Evolutionary conservation across 2,797 vertebrate species (phyloP), one percentile per base, ranked within the genome.

Genomic region (Erithacus rubecula): DNA sequence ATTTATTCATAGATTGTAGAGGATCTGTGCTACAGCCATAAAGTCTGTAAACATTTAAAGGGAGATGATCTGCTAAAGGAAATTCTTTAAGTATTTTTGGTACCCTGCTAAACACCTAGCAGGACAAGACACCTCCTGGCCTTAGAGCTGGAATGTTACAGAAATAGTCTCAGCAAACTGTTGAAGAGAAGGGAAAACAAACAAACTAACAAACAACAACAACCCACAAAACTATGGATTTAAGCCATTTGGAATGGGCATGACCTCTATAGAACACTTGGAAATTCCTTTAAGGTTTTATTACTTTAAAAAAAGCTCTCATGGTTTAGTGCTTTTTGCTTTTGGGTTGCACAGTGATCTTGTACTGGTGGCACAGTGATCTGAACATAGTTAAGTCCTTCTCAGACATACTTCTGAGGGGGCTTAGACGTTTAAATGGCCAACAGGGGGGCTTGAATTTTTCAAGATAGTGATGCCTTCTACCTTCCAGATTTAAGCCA

Each of bases 61-160:
- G 43, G 12, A 95, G 24, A 79, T 1, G 11, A 68, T 81, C 68
- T 83, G 76, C 62, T 94, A 53, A 55, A 62, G 76, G 47, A 94
- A 91, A 67, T 82, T 63, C 58, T 82, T 84, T 36, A 89, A 83
- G 80, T 85, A 85, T 94, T 95, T 78, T 83, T 90, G 46, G 72
- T 44, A 30, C 26, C 51, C 69, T 84, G 74, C 36, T 56, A 90
- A 80, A 76, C n/a, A 75, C 23, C 39, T 75, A 47, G 27, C 21
- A 72, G 55, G 63, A 55, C 77, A 75, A 86, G 43, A 46, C 26
- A 76, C 19, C 17, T 86, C 22, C 55, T 86, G 58, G 20, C 55
- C 63, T 90, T 70, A 91, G 83, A 89, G 51, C 47, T 88, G 47
- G 43, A 72, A 9, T 19, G 13, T 76, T 93, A 55, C 32, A 84